These are phyloP conservation scores for Cydia pomonella DNA, from an alignment of 1,140 invertebrate species.

Conservation along the genomic window DNA sequence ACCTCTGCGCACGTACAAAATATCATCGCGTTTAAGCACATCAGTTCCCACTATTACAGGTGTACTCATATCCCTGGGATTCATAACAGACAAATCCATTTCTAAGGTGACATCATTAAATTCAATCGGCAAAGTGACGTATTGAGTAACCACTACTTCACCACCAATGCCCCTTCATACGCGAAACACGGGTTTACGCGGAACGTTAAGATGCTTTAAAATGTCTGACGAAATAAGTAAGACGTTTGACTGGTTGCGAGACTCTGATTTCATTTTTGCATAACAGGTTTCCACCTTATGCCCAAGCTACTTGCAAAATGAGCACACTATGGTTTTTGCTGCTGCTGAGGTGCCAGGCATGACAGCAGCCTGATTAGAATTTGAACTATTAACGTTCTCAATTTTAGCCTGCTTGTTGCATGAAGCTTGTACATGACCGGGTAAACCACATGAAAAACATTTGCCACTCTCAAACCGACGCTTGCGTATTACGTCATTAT, in stretches of 20 bases:
- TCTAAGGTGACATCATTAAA: constrained; percentile 10
- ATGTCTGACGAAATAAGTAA: constrained; percentile 39
- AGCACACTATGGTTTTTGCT: constrained; percentile 26
- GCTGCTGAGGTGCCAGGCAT: neutral
- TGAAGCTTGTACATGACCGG: constrained; percentile 27
- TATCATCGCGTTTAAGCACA: constrained; percentile 41
- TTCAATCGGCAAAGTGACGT: constrained; percentile 6
- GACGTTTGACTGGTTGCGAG: too few relatives aligned
- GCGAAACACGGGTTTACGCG: constrained; percentile 33
- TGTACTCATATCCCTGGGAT: constrained; percentile 36
- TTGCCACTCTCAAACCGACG: too few relatives aligned
- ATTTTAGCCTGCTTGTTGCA: neutral
- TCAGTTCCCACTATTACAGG: constrained; percentile 43
- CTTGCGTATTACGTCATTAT: too few relatives aligned
- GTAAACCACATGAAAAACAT: constrained; percentile 28
- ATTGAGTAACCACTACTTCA: constrained; percentile 35
- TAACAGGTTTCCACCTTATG: constrained; percentile 33
- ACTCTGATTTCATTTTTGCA: neutral
- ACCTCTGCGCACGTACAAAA: constrained; percentile 36
- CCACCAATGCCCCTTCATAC: constrained; percentile 42
- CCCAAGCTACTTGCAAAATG: constrained; percentile 37
- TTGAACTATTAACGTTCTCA: too few relatives aligned
- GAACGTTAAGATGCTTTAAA: constrained; percentile 38
- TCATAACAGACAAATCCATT: constrained; percentile 14
- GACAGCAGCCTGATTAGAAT: too few relatives aligned